Base-by-base conservation (phyloP, 2,113 vertebrate species). In the Anser cygnoides region DNA sequence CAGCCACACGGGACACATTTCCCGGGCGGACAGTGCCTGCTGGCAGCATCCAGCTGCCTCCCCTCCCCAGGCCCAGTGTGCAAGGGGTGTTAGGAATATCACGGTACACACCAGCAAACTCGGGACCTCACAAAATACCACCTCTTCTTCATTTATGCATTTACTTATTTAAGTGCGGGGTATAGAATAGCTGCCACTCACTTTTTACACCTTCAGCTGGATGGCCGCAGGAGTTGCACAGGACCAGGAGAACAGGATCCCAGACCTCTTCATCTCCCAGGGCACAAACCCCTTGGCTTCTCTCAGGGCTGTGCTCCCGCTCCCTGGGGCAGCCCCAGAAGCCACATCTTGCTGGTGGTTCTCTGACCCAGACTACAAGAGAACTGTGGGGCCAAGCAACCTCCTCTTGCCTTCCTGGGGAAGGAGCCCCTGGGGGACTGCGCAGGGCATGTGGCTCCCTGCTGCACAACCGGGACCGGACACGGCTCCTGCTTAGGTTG, bases 401-500 rank as follows among this genome's bases (percentile, higher is more conserved):
- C 33, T 39, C 71, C 14, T 21, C 31, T 22, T 21, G 28, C 39
- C 50, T 16, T 54, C 10, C 52, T 37, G 5, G 1, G 55, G 29
- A 61, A 91, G n/a, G 9, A 11, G 31, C 61, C 31, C 54, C 54
- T 14, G 55, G 17, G 31, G 55, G 55, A 13, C 50, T 52, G 12
- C n/a, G 18, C 1, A 1, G 20, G 37, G 58, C 21, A 44, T 20
- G 28, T 3, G 4, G 49, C 19, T 46, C 44, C 44, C 29, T 7
- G 0, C 31, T 1, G 0, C 19, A 11, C 4, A 13, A 9, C 57
- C 19, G 39, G 0, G 0, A 57, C n/a, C 0, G 1, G 72, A 4
- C 7, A 1, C 23, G 29, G 25, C 10, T 77, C 44, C 31, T 1
- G 2, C 37, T 33, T 26, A n/a, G 23, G 26, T 19, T 31, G 2